These are phyloP conservation scores for Myotis vivesi DNA, from an alignment of 2,797 vertebrate genomes.

Conservation along the genomic window DNA sequence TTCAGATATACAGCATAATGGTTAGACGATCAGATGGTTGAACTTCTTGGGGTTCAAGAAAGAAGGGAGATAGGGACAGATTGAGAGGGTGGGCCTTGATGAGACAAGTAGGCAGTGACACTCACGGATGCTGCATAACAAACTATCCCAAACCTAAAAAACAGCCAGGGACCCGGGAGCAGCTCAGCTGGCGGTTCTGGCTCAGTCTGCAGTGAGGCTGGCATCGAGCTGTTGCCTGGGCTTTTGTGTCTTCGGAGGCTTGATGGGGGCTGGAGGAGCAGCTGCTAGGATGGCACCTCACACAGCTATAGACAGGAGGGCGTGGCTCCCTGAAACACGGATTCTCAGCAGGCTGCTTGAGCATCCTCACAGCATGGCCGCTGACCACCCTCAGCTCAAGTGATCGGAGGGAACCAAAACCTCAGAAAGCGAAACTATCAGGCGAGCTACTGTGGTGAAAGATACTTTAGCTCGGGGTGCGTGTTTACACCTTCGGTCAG, in stretches of 20 bases:
- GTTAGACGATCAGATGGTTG: not conserved
- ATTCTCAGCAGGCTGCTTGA: not conserved
- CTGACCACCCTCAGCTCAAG: fast-evolving
- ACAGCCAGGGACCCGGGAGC: fast-evolving
- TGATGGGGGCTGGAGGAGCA: not conserved
- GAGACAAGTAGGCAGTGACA: fast-evolving
- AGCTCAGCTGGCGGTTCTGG: fast-evolving
- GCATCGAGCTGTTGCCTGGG: fast-evolving
- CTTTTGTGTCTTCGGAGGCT: too few relatives aligned
- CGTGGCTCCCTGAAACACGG: fast-evolving
- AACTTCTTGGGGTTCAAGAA: not conserved
- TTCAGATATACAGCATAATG: not conserved
- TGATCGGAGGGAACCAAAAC: fast-evolving
- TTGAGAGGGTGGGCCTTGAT: fast-evolving
- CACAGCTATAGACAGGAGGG: not conserved
- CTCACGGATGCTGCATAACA: fast-evolving
- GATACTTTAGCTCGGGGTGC: fast-evolving
- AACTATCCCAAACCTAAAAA: fast-evolving
- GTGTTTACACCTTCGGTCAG: fast-evolving
- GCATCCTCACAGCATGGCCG: fast-evolving
- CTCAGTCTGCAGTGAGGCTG: fast-evolving
- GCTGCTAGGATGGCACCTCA: not conserved
- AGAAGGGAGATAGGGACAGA: not conserved
- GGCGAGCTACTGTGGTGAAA: fast-evolving
- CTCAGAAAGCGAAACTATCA: not conserved